A percentile compares a stretch with the other conserved stretches of the same genome.
Conservation (phyloP, 2,797 vertebrate genomes). For the Pseudotriccus pelzelni region DNA sequence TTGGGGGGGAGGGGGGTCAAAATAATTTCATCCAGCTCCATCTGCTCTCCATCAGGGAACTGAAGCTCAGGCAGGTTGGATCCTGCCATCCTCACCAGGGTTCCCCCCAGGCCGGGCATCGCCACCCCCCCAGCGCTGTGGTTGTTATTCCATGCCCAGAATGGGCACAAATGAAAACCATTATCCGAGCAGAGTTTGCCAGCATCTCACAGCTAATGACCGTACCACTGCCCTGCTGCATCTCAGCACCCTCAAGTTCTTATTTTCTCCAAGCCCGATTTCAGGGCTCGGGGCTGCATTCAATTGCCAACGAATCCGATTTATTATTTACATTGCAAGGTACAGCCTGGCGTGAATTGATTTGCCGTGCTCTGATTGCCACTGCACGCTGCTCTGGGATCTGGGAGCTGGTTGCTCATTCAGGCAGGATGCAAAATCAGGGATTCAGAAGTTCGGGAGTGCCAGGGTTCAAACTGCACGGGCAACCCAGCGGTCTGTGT, state of each 20-base stretch:
- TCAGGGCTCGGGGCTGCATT: neutral
- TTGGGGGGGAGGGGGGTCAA: neutral
- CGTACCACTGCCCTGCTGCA: neutral
- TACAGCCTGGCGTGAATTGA: neutral
- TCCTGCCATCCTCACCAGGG: neutral
- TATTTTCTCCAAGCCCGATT: neutral
- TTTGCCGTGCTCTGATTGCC: constrained; percentile 31
- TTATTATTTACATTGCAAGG: constrained; percentile 30
- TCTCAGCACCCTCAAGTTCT: neutral
- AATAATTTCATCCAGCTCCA: neutral
- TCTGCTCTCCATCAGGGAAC: neutral
- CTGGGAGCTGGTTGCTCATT: neutral
- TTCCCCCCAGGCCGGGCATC: neutral
- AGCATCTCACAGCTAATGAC: neutral
- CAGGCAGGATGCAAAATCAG: neutral
- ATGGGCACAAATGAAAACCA: neutral
- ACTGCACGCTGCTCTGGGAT: neutral
- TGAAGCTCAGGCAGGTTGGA: neutral
- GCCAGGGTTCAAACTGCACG: accelerated
- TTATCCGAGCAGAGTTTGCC: neutral
- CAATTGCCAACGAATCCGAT: neutral
- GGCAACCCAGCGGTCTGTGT: accelerated
- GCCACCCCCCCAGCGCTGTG: neutral
- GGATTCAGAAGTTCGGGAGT: neutral
- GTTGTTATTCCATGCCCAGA: neutral